phyloP scores from a whole-genome alignment of 2,888 invertebrate genomes.

The Dynastes grantii region DNA sequence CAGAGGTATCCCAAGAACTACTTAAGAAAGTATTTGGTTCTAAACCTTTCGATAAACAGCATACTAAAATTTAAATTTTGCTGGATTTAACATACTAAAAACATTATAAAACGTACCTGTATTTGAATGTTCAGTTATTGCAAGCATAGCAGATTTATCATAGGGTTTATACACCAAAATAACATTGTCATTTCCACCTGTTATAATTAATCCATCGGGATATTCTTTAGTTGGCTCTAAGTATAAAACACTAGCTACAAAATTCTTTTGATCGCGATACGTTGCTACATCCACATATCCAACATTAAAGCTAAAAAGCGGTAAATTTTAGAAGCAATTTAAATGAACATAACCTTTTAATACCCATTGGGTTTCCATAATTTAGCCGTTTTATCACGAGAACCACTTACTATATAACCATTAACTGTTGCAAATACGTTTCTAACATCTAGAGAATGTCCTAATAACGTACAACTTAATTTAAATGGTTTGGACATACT shows the following conservation, averaged over 20 bases:
- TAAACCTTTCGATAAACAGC: conserved; percentile 71
- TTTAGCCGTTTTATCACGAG: conserved; percentile 90
- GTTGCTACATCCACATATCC: conserved; percentile 79
- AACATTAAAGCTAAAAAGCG: conserved; percentile 73
- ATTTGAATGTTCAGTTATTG: conserved; percentile 85
- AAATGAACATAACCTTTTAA: conserved; percentile 51
- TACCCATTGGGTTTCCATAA: conserved; percentile 88
- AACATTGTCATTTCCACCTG: conserved; percentile 91
- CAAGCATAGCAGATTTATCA: conserved; percentile 78
- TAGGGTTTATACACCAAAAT: conserved; percentile 86
- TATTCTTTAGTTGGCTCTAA: conserved; percentile 80
- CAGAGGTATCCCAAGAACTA: conserved; percentile 95
- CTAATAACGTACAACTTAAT: conserved; percentile 83
- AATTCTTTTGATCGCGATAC: conserved; percentile 87
- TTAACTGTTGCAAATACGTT: conserved; percentile 79
- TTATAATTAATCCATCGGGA: conserved; percentile 86
- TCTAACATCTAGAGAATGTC: conserved; percentile 91
- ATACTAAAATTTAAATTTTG: conserved; percentile 67
- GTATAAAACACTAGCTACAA: conserved; percentile 87
- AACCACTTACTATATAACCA: conserved; percentile 87
- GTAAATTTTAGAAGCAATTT: background rate
- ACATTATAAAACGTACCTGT: conserved; percentile 71
- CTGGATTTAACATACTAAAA: conserved; percentile 10
- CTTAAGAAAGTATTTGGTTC: conserved; percentile 78
- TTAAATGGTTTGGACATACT: conserved; percentile 76